phyloP scores from a whole-genome alignment of 1,140 invertebrate genomes.

The Antheraea mylitta region DNA sequence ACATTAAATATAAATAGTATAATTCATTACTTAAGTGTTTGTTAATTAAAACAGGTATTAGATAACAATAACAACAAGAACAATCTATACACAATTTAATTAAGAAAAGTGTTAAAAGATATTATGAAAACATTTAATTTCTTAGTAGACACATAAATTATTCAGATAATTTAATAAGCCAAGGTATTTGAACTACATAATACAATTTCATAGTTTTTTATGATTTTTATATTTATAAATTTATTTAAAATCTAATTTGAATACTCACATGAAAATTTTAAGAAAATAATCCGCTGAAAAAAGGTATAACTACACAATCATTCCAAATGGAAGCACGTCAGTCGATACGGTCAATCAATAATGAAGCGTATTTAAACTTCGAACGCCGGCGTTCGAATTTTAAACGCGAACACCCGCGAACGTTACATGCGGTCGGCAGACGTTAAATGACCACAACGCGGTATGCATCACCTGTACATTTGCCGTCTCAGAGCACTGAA shows the following conservation, averaged over 20 bases:
- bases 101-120: too few relatives aligned
- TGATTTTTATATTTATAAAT: too few relatives aligned
- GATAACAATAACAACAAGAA: too few relatives aligned
- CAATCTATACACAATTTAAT: too few relatives aligned
- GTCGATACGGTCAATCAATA: slow-evolving; percentile 11
- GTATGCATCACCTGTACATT: background rate
- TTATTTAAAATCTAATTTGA: background rate
- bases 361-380: slow-evolving; percentile 18
- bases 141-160: too few relatives aligned
- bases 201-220: too few relatives aligned
- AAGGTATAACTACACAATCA: slow-evolving; percentile 6
- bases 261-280: background rate
- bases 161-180: too few relatives aligned
- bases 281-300: background rate
- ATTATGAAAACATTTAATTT: too few relatives aligned
- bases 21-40: too few relatives aligned
- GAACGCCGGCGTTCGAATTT: slow-evolving; percentile 24
- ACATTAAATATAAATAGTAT: too few relatives aligned
- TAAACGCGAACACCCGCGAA: slow-evolving; percentile 42
- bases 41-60: too few relatives aligned
- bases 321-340: slow-evolving; percentile 1
- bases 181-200: too few relatives aligned
- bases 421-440: slow-evolving; percentile 49
- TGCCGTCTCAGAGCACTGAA: background rate
- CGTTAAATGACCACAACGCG: slow-evolving; percentile 41